Conservation (phyloP, 2,113 vertebrate genomes). For the Takifugu flavidus region DNA sequence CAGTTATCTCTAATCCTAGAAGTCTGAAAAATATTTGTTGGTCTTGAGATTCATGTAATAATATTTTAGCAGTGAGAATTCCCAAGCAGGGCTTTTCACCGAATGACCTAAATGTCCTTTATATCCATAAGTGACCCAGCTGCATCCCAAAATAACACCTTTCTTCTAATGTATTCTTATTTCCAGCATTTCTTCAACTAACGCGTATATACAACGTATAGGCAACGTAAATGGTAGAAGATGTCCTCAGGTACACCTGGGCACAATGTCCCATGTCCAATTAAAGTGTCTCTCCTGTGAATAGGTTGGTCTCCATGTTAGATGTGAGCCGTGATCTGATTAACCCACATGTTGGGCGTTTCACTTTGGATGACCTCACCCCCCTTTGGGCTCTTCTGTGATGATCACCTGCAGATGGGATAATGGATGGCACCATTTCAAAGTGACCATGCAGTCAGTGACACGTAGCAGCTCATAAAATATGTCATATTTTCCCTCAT, state of each 20-base stretch:
- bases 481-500: background rate
- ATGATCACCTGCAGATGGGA: constrained; percentile 75
- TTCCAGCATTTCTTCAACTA: no score
- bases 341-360: constrained; percentile 22
- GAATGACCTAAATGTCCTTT: no score
- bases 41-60: no score
- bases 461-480: background rate
- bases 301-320: constrained; percentile 10
- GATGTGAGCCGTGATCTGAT: constrained; percentile 40
- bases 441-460: constrained; percentile 17
- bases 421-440: constrained; percentile 70
- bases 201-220: background rate
- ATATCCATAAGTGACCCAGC: no score
- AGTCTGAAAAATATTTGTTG: no score
- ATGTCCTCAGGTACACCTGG: constrained; percentile 32
- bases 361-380: constrained; percentile 30
- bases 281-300: constrained; percentile 49
- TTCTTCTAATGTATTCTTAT: no score
- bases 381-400: constrained; percentile 66
- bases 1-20: no score
- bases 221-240: constrained; percentile 22
- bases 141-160: no score
- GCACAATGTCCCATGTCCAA: constrained; percentile 29
- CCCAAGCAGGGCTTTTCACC: no score
- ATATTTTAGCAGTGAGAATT: no score